phyloP scores from a whole-genome alignment of 2,888 invertebrate genomes.

The Omphaloscelis lunosa region DNA sequence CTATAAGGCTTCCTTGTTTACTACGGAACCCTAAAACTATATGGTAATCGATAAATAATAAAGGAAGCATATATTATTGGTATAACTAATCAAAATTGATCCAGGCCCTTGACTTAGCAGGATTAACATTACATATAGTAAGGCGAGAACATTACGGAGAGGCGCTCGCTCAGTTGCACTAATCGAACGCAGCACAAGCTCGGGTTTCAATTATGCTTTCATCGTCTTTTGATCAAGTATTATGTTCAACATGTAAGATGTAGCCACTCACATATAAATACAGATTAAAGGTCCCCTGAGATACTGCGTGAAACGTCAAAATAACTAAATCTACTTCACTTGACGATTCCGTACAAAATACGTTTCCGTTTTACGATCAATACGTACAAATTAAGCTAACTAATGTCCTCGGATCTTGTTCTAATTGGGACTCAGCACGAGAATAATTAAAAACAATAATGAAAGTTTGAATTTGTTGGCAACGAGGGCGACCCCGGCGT shows the following conservation, averaged over 20 bases:
- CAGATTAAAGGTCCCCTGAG: conserved; percentile 48
- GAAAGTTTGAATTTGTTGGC: conserved; percentile 47
- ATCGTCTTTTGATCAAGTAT: conserved; percentile 70
- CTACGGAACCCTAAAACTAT: not conserved
- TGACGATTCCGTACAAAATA: not conserved
- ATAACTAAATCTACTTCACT: conserved; percentile 11
- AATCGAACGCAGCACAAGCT: conserved; percentile 76
- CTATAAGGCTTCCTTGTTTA: too few relatives aligned
- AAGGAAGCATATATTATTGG: conserved; percentile 1
- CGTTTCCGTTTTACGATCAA: conserved; percentile 1
- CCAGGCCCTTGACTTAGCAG: conserved; percentile 24
- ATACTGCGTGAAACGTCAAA: conserved; percentile 23
- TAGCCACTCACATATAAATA: conserved; percentile 58
- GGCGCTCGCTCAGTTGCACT: conserved; percentile 78
- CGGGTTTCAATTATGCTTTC: conserved; percentile 81
- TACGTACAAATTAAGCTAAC: not conserved
- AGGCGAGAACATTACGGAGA: conserved; percentile 72
- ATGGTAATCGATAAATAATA: conserved; percentile 1
- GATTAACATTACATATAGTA: conserved; percentile 66
- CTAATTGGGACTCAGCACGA: conserved; percentile 11
- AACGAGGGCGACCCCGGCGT: conserved; percentile 30
- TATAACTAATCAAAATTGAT: conserved; percentile 46
- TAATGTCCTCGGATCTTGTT: not conserved
- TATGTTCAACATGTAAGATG: conserved; percentile 54
- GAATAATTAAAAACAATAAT: conserved; percentile 49